phyloP scores from a whole-genome alignment of 2,888 invertebrate species.

The Tetrapedia diversipes region DNA sequence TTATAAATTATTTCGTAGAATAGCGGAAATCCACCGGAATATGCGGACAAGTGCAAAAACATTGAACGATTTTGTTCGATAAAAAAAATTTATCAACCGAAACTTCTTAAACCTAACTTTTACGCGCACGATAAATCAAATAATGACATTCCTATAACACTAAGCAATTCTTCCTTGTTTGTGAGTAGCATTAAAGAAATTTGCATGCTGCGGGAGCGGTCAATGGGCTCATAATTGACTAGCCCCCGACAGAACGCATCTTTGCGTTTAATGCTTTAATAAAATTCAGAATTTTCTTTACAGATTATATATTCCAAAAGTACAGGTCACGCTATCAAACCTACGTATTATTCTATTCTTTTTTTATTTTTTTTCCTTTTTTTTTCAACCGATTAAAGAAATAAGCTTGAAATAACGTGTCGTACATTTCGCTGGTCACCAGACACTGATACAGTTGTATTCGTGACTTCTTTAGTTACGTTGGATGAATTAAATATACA shows the following conservation, averaged over 20 bases:
- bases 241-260: slow-evolving; percentile 72
- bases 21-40: slow-evolving; percentile 22
- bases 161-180: slow-evolving; percentile 2
- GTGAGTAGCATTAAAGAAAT: slow-evolving; percentile 53
- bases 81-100: no score
- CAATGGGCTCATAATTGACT: slow-evolving; percentile 78
- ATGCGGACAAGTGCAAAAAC: neutral
- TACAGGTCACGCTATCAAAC: neutral
- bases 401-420: neutral
- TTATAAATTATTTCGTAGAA: neutral
- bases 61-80: no score
- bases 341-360: no score
- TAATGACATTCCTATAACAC: neutral
- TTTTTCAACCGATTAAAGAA: neutral
- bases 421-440: slow-evolving; percentile 15
- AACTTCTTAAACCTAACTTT: neutral
- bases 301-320: slow-evolving; percentile 6
- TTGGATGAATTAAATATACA: no score
- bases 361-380: no score
- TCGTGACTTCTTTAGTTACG: neutral
- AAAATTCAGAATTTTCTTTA: neutral
- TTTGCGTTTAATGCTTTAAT: slow-evolving; percentile 44
- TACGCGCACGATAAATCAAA: neutral
- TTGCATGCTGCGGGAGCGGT: slow-evolving; percentile 69
- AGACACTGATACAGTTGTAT: slow-evolving; percentile 35